A percentile compares a stretch with the other conserved stretches of the same genome.
These are phyloP conservation scores for Linyphia triangularis DNA, from an alignment of 2,888 invertebrate species.

Conservation along the genomic window DNA sequence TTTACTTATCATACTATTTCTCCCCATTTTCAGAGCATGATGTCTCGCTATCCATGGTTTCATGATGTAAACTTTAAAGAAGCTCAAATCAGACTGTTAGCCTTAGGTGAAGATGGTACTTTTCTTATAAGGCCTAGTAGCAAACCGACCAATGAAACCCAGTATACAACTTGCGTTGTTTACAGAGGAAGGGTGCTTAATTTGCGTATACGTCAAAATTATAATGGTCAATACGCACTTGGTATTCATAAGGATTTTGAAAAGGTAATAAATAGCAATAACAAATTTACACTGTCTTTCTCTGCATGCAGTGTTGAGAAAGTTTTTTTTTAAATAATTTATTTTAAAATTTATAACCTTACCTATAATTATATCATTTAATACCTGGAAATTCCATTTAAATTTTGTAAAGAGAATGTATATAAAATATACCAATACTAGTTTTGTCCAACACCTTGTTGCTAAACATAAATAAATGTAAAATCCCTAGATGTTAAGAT, in stretches of 20 bases:
- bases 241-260: conserved; percentile 7
- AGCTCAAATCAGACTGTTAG: not conserved
- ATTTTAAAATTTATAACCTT: too few species aligned
- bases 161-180: conserved; percentile 32
- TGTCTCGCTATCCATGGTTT: conserved; percentile 29
- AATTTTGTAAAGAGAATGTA: too few species aligned
- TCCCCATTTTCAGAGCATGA: conserved; percentile 7
- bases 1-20: too few species aligned
- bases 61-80: conserved; percentile 41
- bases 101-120: conserved; percentile 36
- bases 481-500: too few species aligned
- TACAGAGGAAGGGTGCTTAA: conserved; percentile 17
- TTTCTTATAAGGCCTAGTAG: conserved; percentile 50
- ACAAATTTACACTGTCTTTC: too few species aligned
- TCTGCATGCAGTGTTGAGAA: too few species aligned
- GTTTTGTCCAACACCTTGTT: too few species aligned
- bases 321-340: too few species aligned
- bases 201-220: conserved; percentile 3
- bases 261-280: conserved; percentile 21
- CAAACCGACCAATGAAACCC: conserved; percentile 10
- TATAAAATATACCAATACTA: too few species aligned
- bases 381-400: too few species aligned
- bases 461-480: too few species aligned
- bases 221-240: conserved; percentile 10
- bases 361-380: too few species aligned